Evolutionary conservation across 2,888 invertebrate species (phyloP).

Genomic region (Volucella inflata): DNA sequence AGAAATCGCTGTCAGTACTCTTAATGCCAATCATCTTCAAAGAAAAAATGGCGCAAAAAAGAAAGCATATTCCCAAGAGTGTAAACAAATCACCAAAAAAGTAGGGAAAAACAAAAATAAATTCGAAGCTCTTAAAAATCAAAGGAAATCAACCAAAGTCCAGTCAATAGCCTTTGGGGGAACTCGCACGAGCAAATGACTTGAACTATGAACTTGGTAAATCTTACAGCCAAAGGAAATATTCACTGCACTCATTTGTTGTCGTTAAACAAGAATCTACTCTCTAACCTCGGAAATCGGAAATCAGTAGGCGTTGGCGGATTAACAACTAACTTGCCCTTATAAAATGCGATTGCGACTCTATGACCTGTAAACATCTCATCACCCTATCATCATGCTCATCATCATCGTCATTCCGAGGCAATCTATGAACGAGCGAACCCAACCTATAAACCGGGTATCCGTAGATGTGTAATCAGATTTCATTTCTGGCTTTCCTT

Average conservation of each 20-base stretch:
- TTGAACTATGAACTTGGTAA: background rate
- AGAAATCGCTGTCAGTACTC: slow-evolving; percentile 9
- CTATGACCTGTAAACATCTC: slow-evolving; percentile 61
- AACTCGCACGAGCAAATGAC: background rate
- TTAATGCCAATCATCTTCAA: slow-evolving; percentile 19
- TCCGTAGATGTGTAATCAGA: slow-evolving; percentile 57
- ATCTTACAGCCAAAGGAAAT: background rate
- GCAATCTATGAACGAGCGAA: slow-evolving; percentile 10
- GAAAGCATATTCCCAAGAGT: slow-evolving; percentile 3
- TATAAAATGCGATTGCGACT: slow-evolving; percentile 58
- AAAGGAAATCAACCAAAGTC: slow-evolving; percentile 52
- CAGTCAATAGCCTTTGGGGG: slow-evolving; percentile 44
- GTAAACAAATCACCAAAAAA: slow-evolving; percentile 26
- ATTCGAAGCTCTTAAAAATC: background rate
- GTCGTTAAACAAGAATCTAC: background rate
- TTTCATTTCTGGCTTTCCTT: slow-evolving; percentile 45
- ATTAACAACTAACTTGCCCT: slow-evolving; percentile 8
- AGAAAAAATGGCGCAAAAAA: background rate
- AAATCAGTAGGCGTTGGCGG: background rate
- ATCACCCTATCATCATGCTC: slow-evolving; percentile 7
- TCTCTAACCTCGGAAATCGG: background rate
- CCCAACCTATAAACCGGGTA: slow-evolving; percentile 26
- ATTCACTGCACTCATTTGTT: slow-evolving; percentile 1
- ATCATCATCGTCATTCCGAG: background rate
- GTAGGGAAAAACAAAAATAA: background rate